Evolutionary conservation across 2,113 vertebrate genomes (phyloP).

Genomic region (Melanerpes aurifrons): DNA sequence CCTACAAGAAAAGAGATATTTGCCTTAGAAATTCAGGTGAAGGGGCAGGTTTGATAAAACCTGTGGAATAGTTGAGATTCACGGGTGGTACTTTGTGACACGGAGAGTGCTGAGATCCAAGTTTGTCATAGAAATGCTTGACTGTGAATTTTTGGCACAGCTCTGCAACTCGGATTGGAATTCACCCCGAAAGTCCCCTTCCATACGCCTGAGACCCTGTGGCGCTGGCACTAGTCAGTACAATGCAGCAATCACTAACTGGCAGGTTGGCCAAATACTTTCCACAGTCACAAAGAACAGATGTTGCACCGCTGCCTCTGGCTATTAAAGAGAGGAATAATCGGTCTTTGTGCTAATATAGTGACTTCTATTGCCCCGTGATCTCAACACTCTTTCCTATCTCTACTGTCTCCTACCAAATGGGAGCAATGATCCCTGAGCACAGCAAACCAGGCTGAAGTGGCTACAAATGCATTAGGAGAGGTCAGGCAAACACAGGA

Average conservation of each 20-base stretch:
- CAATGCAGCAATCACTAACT: not conserved
- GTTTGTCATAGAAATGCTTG: not conserved
- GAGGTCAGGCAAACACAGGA: not conserved
- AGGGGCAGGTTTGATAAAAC: not conserved
- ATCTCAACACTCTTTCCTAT: not conserved
- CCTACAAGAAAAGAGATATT: not conserved
- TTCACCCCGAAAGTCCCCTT: not conserved
- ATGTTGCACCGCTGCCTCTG: conserved; percentile 1
- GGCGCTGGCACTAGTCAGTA: not conserved
- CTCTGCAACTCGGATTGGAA: not conserved
- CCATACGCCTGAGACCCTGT: not conserved
- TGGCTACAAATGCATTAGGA: not conserved
- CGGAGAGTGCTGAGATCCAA: not conserved
- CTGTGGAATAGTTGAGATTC: not conserved
- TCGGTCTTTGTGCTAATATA: not conserved
- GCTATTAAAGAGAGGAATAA: conserved; percentile 6
- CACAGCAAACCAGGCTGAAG: not conserved
- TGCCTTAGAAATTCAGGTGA: not conserved
- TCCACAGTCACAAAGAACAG: conserved; percentile 10
- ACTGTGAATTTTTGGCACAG: conserved; percentile 12
- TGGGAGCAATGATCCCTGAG: not conserved
- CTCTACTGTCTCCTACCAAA: not conserved
- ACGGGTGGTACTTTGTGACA: not conserved
- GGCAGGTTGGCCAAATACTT: conserved; percentile 28
- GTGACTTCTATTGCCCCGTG: not conserved